Evolutionary conservation across 2,113 vertebrate species (phyloP), one percentile per base, ranked within the genome.

Genomic region (Mixornis gularis): DNA sequence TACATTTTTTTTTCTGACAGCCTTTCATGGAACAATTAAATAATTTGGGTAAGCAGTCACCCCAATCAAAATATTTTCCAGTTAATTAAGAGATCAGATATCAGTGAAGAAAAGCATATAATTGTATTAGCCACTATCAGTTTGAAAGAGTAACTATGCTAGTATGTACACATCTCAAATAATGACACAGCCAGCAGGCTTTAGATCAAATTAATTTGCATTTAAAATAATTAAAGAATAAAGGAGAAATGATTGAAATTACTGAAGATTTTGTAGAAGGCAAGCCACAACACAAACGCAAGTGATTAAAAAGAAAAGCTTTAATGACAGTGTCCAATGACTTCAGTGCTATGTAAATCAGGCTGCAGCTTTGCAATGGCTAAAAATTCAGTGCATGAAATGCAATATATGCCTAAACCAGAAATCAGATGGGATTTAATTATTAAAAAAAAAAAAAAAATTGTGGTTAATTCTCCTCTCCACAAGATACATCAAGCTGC

Each of bases 61-160:
- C 91, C 94, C 87, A 97, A 94, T 94, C 92, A 96, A 91, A 95
- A 83, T 87, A 79, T 96, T 97, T 95, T 96, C 95, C 94, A 95
- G 90, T 79, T 95, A 96, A 97, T 96, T 97, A 95, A 68, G 63
- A 95, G 81, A 96, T 94, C 89, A 92, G 64, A 92, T 96, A 90
- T 93, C 90, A 81, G 93, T 95, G 92, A 62, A 94, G 90, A 76
- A 96, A 95, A 89, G 66, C 90, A 93, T 93, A 94, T 95, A 91
- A 97, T 95, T 95, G 12, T 96, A 91, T 96, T 95, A 96, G 74
- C 87, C 48, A 90, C 85, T 74, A 95, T 89, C 90, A 93, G 64
- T 85, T 96, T 95, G 90, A 93, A 71, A 94, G 68, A 89, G 79
- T 95, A 97, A 96, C 94, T 95, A 87, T 74, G 80, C 73, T 89